phyloP scores from a whole-genome alignment of 1,140 invertebrate genomes.

The Drosophila miranda region DNA sequence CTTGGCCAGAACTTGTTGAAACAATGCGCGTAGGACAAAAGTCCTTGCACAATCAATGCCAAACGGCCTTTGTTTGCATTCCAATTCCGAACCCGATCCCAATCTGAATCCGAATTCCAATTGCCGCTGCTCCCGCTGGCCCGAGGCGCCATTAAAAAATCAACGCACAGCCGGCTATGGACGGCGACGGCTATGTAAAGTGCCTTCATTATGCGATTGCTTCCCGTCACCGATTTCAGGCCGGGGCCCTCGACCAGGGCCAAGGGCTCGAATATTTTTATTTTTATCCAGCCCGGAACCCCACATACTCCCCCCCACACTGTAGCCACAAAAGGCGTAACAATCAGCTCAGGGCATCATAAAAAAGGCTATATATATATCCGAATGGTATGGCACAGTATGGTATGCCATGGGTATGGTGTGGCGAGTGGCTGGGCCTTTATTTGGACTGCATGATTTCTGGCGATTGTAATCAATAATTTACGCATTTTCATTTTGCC shows the following conservation, averaged over 20 bases:
- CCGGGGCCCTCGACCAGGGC: constrained; percentile 6
- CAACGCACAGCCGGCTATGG: constrained; percentile 43
- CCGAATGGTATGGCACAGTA: neutral
- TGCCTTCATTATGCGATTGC: constrained; percentile 72
- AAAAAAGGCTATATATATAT: constrained; percentile 64
- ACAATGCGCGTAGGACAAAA: constrained; percentile 54
- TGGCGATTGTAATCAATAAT: constrained; percentile 80
- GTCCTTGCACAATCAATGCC: constrained; percentile 64
- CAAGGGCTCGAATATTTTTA: constrained; percentile 57
- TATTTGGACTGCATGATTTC: constrained; percentile 59
- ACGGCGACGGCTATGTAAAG: constrained; percentile 40
- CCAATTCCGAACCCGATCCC: constrained; percentile 33
- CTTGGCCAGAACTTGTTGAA: constrained; percentile 58
- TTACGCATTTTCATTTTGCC: constrained; percentile 77
- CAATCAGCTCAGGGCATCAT: constrained; percentile 60
- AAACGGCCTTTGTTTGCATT: constrained; percentile 68
- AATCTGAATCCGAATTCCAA: constrained; percentile 42
- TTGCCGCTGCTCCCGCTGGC: constrained; percentile 22
- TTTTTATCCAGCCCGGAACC: constrained; percentile 36
- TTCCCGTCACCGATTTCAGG: constrained; percentile 6
- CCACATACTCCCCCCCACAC: neutral
- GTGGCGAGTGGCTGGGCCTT: constrained; percentile 6
- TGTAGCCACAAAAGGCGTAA: constrained; percentile 64
- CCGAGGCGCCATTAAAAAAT: constrained; percentile 70
- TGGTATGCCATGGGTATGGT: too few relatives aligned